These are phyloP conservation scores for Apostichopus japonicus DNA, from an alignment of 35 echinoderm and acorn worm species.

Conservation along the genomic window DNA sequence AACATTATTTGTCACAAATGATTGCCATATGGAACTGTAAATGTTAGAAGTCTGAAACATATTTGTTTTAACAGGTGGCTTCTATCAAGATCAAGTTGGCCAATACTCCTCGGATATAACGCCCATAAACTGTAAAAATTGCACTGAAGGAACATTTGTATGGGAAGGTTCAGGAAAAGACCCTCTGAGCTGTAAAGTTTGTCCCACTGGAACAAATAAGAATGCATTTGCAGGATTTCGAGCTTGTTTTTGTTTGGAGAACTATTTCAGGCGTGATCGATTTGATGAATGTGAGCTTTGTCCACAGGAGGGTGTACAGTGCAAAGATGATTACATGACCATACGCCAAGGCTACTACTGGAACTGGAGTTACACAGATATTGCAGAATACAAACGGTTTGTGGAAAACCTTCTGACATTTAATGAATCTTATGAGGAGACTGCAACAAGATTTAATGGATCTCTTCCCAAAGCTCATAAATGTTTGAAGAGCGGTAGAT, in stretches of 20 bases:
- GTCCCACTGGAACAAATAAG: conserved; percentile 55
- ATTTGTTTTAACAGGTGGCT: conserved; percentile 27
- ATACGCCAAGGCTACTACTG: conserved; percentile 45
- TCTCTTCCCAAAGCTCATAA: conserved; percentile 8
- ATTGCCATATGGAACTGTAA: no score
- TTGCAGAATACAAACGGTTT: conserved; percentile 44
- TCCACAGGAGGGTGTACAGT: conserved; percentile 44
- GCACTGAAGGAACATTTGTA: conserved; percentile 55
- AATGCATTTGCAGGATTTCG: conserved; percentile 9
- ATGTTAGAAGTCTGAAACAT: no score
- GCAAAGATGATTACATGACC: conserved; percentile 16
- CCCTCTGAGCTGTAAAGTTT: conserved; percentile 32
- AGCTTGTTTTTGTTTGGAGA: conserved; percentile 51
- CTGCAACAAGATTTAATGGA: not conserved
- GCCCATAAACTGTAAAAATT: conserved; percentile 31
- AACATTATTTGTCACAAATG: no score
- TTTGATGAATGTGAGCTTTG: conserved; percentile 37
- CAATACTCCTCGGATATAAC: not conserved
- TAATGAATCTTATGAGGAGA: not conserved
- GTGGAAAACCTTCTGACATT: conserved; percentile 17
- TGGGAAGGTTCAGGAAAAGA: not conserved
- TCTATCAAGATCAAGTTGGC: conserved; percentile 49
- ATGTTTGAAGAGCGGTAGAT: not conserved
- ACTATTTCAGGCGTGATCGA: conserved; percentile 30
- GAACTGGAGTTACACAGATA: conserved; percentile 20